Percentiles rank a stretch among this genome's conserved stretches.
Evolutionary conservation across 2,113 vertebrate species (phyloP).

Genomic region (Tupaia chinensis): DNA sequence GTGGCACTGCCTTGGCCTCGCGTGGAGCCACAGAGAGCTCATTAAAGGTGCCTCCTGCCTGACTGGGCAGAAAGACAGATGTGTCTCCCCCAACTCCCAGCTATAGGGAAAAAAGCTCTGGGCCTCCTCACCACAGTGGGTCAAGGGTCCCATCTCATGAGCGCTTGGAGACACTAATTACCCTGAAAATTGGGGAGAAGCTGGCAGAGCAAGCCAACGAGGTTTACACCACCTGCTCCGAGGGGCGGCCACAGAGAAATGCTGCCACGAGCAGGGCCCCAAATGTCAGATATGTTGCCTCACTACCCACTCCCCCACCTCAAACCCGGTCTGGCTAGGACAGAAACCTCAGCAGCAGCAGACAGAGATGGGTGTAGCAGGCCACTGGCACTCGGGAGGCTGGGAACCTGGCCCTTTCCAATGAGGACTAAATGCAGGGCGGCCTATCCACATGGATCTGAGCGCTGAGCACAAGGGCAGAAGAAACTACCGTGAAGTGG

Average conservation of each 20-base stretch:
- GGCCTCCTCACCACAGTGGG: fast-evolving
- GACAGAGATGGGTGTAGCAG: fast-evolving
- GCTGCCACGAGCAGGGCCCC: not conserved
- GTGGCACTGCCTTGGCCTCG: no score
- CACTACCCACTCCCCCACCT: not conserved
- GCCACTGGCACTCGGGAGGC: not conserved
- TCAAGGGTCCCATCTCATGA: not conserved
- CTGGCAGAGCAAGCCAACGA: not conserved
- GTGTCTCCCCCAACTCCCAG: not conserved
- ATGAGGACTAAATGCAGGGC: not conserved
- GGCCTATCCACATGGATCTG: not conserved
- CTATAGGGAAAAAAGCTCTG: not conserved
- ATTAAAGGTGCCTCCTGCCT: not conserved
- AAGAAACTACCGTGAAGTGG: not conserved
- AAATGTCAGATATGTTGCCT: not conserved
- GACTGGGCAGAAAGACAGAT: not conserved
- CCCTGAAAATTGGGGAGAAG: not conserved
- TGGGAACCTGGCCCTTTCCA: not conserved
- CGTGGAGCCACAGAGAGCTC: no score
- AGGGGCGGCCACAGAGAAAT: no score
- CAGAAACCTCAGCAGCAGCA: not conserved
- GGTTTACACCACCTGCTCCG: no score
- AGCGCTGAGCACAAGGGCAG: not conserved
- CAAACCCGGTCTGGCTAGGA: not conserved
- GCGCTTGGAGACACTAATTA: not conserved